Evolutionary conservation across 2,113 vertebrate species (phyloP).

Genomic region (Larimichthys crocea): DNA sequence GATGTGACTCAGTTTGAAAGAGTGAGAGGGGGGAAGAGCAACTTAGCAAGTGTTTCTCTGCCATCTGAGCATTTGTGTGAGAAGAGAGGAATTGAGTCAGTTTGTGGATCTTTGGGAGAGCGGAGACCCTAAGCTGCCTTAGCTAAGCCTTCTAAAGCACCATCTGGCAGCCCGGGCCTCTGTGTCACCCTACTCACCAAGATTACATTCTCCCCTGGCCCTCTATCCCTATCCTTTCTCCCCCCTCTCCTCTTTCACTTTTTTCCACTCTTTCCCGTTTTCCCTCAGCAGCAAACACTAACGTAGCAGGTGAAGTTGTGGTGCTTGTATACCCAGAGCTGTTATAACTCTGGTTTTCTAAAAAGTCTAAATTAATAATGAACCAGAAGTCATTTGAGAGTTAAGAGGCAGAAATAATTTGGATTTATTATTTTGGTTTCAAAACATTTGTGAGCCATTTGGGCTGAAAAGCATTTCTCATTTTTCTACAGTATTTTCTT

Average conservation of each 20-base stretch:
- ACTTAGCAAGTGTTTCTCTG: slow-evolving; percentile 41
- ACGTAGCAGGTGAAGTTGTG: slow-evolving; percentile 18
- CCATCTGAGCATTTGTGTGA: slow-evolving; percentile 45
- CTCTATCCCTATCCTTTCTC: slow-evolving; percentile 36
- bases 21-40: background rate
- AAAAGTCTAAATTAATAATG: slow-evolving; percentile 30
- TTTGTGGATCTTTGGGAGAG: slow-evolving; percentile 67
- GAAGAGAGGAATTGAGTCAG: slow-evolving; percentile 44
- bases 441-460: slow-evolving; percentile 15
- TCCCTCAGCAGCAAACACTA: slow-evolving; percentile 9
- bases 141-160: slow-evolving; percentile 75
- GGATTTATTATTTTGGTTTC: slow-evolving; percentile 41
- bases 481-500: background rate
- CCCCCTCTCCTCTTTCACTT: slow-evolving; percentile 27
- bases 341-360: slow-evolving; percentile 25
- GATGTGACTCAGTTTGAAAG: slow-evolving; percentile 27
- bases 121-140: slow-evolving; percentile 64
- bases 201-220: slow-evolving; percentile 71
- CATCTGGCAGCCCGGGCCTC: slow-evolving; percentile 74
- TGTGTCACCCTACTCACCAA: slow-evolving; percentile 69
- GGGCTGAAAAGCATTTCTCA: slow-evolving; percentile 21
- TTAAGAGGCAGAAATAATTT: slow-evolving; percentile 35
- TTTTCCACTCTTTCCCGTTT: slow-evolving; percentile 6
- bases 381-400: slow-evolving; percentile 17
- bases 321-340: background rate